Base-by-base conservation (phyloP, 2,113 vertebrate species). In the Proteles cristata region DNA sequence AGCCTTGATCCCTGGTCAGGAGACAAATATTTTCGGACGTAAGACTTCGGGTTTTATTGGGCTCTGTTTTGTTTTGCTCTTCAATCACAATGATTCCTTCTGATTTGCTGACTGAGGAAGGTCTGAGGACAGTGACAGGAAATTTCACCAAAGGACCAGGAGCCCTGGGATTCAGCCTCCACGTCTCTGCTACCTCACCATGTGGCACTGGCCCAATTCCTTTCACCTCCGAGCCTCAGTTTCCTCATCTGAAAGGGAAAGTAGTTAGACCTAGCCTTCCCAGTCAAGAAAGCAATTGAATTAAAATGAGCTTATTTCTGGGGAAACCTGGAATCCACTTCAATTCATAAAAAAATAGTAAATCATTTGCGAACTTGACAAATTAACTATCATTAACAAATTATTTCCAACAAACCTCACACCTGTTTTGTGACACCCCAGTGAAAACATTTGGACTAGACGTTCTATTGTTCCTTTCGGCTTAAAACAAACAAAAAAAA, bases 301-400 rank as follows among this genome's bases (percentile, higher is more conserved):
- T 87, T 88, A 50, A 93, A 84, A 74, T 35, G 35, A 97, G 39
- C 10, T 92, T 39, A 14, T 88, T 50, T 71, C 33, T 68, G 31
- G n/a, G 33, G 26, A 94, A 92, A 83, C n/a, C 2, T 77, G 4
- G 16, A 95, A 93, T 93, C 11, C 26, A 83, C n/a, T 86, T 97
- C 55, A 33, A 91, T 93, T 94, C 45, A 90, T 76, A 89, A 92
- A 94, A 94, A 71, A 80, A 74, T 45, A 82, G 85, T 53, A 82
- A 94, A 88, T 95, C n/a, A 85, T 90, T 81, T 39, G 74, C 85
- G 80, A 85, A 68, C 11, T 82, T 77, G 66, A 96, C 79, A 74
- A 28, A 80, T 33, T 88, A 83, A 84, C 35, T 43, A 39, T 35
- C n/a, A 94, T 91, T 82, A 97, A 97, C 33, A 91, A 92, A 89